phyloP scores from a whole-genome alignment of 2,888 invertebrate genomes.

The Deroplatys truncata region DNA sequence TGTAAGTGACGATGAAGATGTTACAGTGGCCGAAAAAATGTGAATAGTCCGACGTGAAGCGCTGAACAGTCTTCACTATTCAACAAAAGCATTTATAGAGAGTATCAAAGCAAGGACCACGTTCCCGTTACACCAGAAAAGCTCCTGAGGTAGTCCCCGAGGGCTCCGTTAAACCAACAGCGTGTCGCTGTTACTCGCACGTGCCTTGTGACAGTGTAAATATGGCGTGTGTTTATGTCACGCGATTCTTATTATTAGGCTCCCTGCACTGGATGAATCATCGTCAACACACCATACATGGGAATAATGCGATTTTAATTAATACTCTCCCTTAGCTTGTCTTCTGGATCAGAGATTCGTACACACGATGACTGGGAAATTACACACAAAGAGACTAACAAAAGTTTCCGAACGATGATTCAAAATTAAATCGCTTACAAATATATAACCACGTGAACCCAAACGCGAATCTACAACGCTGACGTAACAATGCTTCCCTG shows the following conservation, averaged over 20 bases:
- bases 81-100: too few relatives aligned
- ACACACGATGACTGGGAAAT: neutral
- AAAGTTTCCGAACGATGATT: too few relatives aligned
- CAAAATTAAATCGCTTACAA: too few relatives aligned
- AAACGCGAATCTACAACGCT: too few relatives aligned
- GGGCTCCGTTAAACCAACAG: neutral
- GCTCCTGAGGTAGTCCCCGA: neutral
- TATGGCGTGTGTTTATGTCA: neutral
- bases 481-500: too few relatives aligned
- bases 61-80: too few relatives aligned
- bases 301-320: neutral
- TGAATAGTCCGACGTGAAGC: too few relatives aligned
- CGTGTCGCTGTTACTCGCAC: neutral
- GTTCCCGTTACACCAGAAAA: neutral
- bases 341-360: neutral
- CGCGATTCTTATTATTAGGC: neutral
- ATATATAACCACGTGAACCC: too few relatives aligned
- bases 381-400: too few relatives aligned
- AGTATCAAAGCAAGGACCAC: too few relatives aligned
- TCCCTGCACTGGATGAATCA: neutral
- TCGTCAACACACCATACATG: neutral
- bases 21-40: too few relatives aligned
- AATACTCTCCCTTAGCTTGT: neutral
- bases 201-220: neutral
- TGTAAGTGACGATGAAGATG: too few relatives aligned